Base-by-base conservation (phyloP, 2,113 vertebrate genomes). In the Brevimyrus niger region DNA sequence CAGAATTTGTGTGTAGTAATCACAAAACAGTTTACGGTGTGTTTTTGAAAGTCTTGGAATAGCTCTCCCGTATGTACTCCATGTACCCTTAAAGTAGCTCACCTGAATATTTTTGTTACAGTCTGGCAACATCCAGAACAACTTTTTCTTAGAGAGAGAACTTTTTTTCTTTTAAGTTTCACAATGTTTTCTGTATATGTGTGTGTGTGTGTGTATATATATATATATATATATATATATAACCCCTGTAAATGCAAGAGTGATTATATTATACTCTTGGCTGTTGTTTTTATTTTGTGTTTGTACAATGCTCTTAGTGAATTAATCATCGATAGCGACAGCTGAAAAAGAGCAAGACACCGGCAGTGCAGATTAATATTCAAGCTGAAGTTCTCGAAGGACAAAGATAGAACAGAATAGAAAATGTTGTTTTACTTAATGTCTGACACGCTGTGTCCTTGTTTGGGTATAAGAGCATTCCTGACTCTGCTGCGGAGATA, bases 321-420 rank as follows among this genome's bases (percentile, higher is more conserved):
- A 87, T 87, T 51, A 87, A 53, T 87, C 47, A 87, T 13, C 50
- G 50, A 53, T 51, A 87, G 85, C 10, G 13, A 35, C 10, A 27
- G 85, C 85, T 53, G 85, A 31, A 35, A 87, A 50, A 86, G 47
- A 38, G 46, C 47, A 86, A 87, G n/a, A 35, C 85, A 53, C 48
- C 8, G 50, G 48, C 31, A 11, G 48, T 9, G 23, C 31, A 53
- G 47, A 87, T 87, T 53, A 87, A 87, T 53, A 87, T 87, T 87
- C 85, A 38, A 51, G 50, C 48, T 31, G 85, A 87, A 38, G 85
- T 87, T 84, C 82, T 84, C 82, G 1, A 53, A 87, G 85, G 85
- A 35, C 50, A 87, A 87, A 87, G 85, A 53, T 38, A 87, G 85
- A 51, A 53, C 48, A 53, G 84, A 86, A 86, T 53, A 51, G 48